These are phyloP conservation scores for Papilio polyxenes DNA, from an alignment of 1,140 invertebrate genomes.

Conservation along the genomic window DNA sequence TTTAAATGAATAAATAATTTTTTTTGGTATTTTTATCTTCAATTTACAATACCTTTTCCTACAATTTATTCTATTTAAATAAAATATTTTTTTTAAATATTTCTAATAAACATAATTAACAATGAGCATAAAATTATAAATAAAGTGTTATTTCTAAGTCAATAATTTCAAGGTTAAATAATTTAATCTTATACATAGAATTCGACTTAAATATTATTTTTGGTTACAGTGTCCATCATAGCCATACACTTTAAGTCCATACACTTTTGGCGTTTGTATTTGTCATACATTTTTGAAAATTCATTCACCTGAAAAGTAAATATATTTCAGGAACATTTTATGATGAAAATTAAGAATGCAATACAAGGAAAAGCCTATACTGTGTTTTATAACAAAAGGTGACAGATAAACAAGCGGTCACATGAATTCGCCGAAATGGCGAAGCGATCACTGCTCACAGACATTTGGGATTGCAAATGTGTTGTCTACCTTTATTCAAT, in stretches of 20 bases:
- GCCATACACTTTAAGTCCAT: conserved; percentile 11
- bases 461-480: no score
- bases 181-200: neutral
- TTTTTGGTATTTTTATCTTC: neutral
- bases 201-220: conserved; percentile 3
- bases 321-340: neutral
- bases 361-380: no score
- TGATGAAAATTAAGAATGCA: no score
- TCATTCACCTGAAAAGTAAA: neutral
- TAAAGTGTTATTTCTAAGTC: neutral
- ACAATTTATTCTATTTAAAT: neutral
- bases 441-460: no score
- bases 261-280: neutral
- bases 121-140: neutral
- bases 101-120: neutral
- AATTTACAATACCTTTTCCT: neutral
- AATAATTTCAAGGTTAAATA: neutral
- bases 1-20: neutral
- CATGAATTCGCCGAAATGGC: no score
- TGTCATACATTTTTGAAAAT: neutral
- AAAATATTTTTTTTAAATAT: neutral
- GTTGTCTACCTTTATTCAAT: no score
- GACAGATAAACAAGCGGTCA: no score
- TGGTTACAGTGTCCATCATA: conserved; percentile 13
- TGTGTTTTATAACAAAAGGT: no score